Evolutionary conservation across 2,888 invertebrate genomes (phyloP).

Genomic region (Hemithea aestivaria): DNA sequence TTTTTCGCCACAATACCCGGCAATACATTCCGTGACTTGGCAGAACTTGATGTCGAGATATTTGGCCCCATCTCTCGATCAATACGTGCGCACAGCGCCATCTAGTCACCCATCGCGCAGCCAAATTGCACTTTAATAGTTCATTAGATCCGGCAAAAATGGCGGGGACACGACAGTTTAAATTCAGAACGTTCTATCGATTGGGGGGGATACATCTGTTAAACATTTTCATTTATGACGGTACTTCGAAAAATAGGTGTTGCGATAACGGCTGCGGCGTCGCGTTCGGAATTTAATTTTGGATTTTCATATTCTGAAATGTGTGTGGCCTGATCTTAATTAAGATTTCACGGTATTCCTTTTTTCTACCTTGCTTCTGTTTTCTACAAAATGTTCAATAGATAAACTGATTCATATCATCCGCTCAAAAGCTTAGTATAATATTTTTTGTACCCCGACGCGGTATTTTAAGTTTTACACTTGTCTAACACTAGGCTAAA

Average conservation of each 20-base stretch:
- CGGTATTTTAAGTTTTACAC: no score
- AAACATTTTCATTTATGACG: slow-evolving; percentile 25
- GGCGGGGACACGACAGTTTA: slow-evolving; percentile 74
- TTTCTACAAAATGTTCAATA: no score
- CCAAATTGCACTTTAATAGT: slow-evolving; percentile 79
- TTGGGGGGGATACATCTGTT: slow-evolving; percentile 43
- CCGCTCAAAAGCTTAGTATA: no score
- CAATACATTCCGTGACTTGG: slow-evolving; percentile 79
- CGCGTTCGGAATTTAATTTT: background rate
- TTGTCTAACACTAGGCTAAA: no score
- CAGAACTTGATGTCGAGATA: slow-evolving; percentile 68
- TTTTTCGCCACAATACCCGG: slow-evolving; percentile 76
- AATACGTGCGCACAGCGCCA: slow-evolving; percentile 76
- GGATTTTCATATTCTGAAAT: background rate
- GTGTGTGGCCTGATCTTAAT: background rate
- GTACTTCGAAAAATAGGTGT: slow-evolving; percentile 7
- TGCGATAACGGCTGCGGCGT: slow-evolving; percentile 4
- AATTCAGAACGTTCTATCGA: slow-evolving; percentile 74
- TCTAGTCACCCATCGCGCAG: slow-evolving; percentile 72
- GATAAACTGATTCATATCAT: no score
- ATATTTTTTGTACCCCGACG: no score
- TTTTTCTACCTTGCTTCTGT: no score
- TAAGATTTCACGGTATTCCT: no score
- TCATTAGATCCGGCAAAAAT: slow-evolving; percentile 78
- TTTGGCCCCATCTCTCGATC: slow-evolving; percentile 68